Base-by-base conservation (phyloP, 2,888 invertebrate genomes). In the Hemistola chrysoprasaria region DNA sequence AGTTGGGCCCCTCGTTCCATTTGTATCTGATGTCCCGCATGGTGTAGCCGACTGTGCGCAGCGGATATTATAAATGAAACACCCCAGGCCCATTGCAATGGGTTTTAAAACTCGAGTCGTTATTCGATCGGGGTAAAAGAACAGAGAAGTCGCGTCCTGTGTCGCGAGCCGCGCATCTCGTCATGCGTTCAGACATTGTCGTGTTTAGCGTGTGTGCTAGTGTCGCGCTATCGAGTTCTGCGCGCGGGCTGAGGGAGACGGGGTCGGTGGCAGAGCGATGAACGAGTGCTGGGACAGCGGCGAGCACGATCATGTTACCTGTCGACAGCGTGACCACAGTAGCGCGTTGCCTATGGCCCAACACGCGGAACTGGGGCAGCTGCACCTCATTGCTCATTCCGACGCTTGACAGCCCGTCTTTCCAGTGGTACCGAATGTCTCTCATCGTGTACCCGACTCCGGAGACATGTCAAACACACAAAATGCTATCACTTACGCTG, bases 11-110 rank as follows among this genome's bases (percentile, higher is more conserved):
- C 90, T 97, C 96, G 92, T 96, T 96, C 97, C 97, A 97, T 90
- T 95, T 96, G 94, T 97, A 97, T 82, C 96, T 94, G 92, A 97
- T 97, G 93, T 97, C 97, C 92, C 95, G 93, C 96, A 97, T 97
- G 90, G 97, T 97, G 94, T 97, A 97, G 92, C 97, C 97, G 95
- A 97, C 97, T 97, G 93, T 90, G 80, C 85, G 84, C 81, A 83
- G 81, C 84, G 83, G 82, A 86, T 73, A 85, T 79, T 83, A 78
- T 80, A 76, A 69, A 84, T 85, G 74, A 83, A 84, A 84, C 65
- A 78, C 85, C 89, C 89, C 82, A 79, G 85, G 83, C 89, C 89
- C 89, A 86, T 88, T 75, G 74, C 84, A 88, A 67, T 89, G 88
- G 89, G 89, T 88, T 87, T 89, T 90, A 68, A 62, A 71, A 78